phyloP scores from a whole-genome alignment of 1,140 invertebrate species.

The Ladona fulva region DNA sequence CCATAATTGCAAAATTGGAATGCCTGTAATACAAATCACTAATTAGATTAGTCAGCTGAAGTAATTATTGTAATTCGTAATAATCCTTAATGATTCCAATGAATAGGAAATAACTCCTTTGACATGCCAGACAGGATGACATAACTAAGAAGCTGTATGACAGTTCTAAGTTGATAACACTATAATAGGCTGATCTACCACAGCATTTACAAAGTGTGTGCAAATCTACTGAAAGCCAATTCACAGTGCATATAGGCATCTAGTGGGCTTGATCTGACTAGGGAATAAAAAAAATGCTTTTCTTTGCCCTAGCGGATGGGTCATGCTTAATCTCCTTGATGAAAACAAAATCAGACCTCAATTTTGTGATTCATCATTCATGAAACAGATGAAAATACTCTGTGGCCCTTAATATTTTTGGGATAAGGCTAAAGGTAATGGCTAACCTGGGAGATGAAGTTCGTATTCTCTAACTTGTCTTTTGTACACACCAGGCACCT shows the following conservation, averaged over 20 bases:
- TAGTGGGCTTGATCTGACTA: too few relatives aligned
- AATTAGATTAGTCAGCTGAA: not conserved
- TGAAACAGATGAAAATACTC: too few relatives aligned
- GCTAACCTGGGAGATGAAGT: too few relatives aligned
- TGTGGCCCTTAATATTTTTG: too few relatives aligned
- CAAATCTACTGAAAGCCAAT: not conserved
- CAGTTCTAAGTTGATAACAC: too few relatives aligned
- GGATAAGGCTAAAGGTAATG: too few relatives aligned
- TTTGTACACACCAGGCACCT: slow-evolving; percentile 7
- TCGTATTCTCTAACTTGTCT: not conserved
- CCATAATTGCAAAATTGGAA: not conserved
- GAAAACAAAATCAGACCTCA: too few relatives aligned
- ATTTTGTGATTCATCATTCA: too few relatives aligned
- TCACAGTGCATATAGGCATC: not conserved
- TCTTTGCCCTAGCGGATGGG: too few relatives aligned
- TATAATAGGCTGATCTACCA: not conserved
- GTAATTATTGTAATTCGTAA: not conserved
- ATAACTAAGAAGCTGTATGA: not conserved
- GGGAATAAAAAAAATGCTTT: too few relatives aligned
- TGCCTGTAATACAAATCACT: not conserved
- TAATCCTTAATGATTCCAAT: not conserved
- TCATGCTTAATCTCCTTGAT: too few relatives aligned
- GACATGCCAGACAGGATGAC: not conserved
- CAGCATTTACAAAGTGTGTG: not conserved
- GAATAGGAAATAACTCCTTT: not conserved